phyloP scores from a whole-genome alignment of 2,113 vertebrate species.

The Heterocephalus glaber region DNA sequence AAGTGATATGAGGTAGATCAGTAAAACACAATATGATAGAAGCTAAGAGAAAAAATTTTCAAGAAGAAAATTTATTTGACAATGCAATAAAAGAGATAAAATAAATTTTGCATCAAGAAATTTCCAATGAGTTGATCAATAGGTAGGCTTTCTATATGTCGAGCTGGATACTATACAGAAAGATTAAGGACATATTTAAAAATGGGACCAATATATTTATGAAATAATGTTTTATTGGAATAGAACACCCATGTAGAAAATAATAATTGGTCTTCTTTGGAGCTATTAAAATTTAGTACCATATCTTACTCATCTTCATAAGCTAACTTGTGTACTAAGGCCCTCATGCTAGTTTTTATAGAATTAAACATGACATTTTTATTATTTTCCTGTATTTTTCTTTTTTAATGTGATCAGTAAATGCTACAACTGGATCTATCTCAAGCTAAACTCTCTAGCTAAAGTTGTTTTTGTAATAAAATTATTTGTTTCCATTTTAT shows the following conservation, averaged over 20 bases:
- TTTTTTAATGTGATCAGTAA: neutral
- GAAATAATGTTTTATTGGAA: neutral
- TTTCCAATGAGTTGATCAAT: neutral
- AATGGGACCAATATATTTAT: neutral
- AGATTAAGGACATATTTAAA: neutral
- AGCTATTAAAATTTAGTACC: neutral
- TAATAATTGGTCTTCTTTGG: neutral
- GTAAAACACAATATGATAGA: neutral
- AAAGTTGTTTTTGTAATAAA: neutral
- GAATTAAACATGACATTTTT: neutral
- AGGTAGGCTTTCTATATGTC: neutral
- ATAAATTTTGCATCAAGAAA: neutral
- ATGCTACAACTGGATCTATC: neutral
- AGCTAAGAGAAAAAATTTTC: neutral
- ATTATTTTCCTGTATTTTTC: neutral
- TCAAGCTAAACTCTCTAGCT: neutral
- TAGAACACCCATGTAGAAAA: neutral
- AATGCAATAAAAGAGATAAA: neutral
- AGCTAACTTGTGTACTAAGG: neutral
- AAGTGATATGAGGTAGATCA: neutral
- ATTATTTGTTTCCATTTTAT: neutral
- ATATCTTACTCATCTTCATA: neutral
- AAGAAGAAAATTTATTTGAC: conserved; percentile 2
- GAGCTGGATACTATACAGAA: neutral
- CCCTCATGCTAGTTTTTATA: neutral